phyloP scores from a whole-genome alignment of 2,888 invertebrate species.

The Trichopria drosophilae region DNA sequence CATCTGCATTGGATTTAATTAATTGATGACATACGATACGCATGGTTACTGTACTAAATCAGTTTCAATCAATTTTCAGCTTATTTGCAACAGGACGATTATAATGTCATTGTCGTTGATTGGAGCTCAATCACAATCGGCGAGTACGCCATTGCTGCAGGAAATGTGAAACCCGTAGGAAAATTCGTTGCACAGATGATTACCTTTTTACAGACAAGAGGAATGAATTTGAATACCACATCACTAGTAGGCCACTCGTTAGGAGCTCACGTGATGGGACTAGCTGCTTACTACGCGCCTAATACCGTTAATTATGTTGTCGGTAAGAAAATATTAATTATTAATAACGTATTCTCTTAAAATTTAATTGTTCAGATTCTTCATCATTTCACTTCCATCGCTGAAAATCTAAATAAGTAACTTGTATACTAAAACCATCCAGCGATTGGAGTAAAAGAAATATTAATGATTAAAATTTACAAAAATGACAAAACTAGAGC shows the following conservation, averaged over 20 bases:
- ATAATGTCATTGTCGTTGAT: constrained; percentile 49
- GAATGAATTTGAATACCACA: constrained; percentile 37
- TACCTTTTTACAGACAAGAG: constrained; percentile 41
- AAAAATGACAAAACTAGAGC: too few species aligned
- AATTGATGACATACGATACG: too few species aligned
- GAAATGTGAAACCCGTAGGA: constrained; percentile 40
- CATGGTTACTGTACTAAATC: too few species aligned
- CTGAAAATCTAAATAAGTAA: too few species aligned
- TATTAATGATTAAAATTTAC: too few species aligned
- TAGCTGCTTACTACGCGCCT: constrained; percentile 41
- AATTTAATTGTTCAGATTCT: constrained; percentile 40
- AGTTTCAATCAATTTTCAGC: too few species aligned
- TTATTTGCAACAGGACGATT: constrained; percentile 41
- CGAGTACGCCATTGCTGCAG: constrained; percentile 38
- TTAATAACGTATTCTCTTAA: too few species aligned
- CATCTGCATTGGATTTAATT: too few species aligned
- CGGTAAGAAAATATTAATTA: constrained; percentile 43
- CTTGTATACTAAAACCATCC: too few species aligned
- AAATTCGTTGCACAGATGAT: constrained; percentile 42
- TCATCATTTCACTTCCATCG: too few species aligned
- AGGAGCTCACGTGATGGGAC: constrained; percentile 49
- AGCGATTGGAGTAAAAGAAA: too few species aligned
- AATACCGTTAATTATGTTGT: constrained; percentile 36
- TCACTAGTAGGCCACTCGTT: constrained; percentile 49
- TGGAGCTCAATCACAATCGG: constrained; percentile 42